Percentiles rank a stretch among this genome's conserved stretches.
These are phyloP conservation scores for Hippocampus guttulatus DNA, from an alignment of 2,113 vertebrate species.

Conservation along the genomic window DNA sequence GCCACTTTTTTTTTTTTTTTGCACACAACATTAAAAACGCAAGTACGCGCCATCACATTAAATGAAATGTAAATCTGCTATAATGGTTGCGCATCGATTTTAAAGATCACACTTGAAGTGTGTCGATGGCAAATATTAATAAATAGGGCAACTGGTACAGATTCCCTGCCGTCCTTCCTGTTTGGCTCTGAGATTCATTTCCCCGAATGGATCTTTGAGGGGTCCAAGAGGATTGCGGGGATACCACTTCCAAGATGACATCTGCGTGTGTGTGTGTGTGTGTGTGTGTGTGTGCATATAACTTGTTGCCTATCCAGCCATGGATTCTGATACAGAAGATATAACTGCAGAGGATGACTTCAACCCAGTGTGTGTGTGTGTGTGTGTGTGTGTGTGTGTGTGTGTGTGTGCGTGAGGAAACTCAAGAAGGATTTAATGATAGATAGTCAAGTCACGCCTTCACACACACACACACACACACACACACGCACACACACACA, in stretches of 20 bases:
- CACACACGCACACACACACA: neutral
- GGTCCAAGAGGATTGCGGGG: slow-evolving; percentile 25
- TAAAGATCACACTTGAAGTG: neutral
- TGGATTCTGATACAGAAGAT: too few relatives aligned
- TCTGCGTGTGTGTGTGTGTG: slow-evolving; percentile 12
- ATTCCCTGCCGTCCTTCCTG: slow-evolving; percentile 31
- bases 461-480: neutral
- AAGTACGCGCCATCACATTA: too few relatives aligned
- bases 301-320: too few relatives aligned
- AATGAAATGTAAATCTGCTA: too few relatives aligned
- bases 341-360: too few relatives aligned
- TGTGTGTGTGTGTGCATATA: neutral
- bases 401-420: neutral
- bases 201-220: slow-evolving; percentile 38
- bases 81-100: too few relatives aligned
- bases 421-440: too few relatives aligned
- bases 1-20: too few relatives aligned
- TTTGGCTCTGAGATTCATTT: slow-evolving; percentile 45
- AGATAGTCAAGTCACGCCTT: neutral
- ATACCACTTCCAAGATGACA: slow-evolving; percentile 45
- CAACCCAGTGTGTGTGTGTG: neutral
- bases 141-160: slow-evolving; percentile 6
- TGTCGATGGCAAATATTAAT: neutral
- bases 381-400: slow-evolving; percentile 9
- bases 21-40: too few relatives aligned